Percentiles rank a stretch among this genome's conserved stretches.
These are phyloP conservation scores for Leptodirus hochenwartii DNA, from an alignment of 2,888 invertebrate species.

Conservation along the genomic window DNA sequence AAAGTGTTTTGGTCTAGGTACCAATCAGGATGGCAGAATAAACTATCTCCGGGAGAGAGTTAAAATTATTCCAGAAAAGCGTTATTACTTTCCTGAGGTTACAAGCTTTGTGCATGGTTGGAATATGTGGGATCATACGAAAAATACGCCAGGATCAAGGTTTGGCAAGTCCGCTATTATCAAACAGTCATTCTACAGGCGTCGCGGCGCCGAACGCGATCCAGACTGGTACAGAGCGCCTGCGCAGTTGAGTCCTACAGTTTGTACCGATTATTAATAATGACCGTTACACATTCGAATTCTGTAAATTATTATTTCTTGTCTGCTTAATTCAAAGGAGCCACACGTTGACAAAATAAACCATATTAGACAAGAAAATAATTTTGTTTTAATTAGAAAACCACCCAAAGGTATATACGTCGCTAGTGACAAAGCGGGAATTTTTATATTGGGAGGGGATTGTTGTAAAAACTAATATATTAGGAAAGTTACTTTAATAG, in stretches of 20 bases:
- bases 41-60: conserved; percentile 31
- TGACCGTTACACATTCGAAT: conserved; percentile 10
- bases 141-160: conserved; percentile 21
- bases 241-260: conserved; percentile 22
- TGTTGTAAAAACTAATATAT: too few species aligned
- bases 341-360: too few species aligned
- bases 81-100: conserved; percentile 33
- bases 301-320: too few species aligned
- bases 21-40: conserved; percentile 29
- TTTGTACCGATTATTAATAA: conserved; percentile 19
- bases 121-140: conserved; percentile 31
- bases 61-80: conserved; percentile 34
- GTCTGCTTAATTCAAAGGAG: too few species aligned
- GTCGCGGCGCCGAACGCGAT: conserved; percentile 33
- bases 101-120: conserved; percentile 39
- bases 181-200: conserved; percentile 36
- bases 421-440: too few species aligned
- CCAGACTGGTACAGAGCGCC: conserved; percentile 35
- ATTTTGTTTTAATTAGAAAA: too few species aligned
- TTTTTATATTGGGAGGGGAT: too few species aligned
- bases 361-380: too few species aligned
- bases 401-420: too few species aligned
- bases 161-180: conserved; percentile 33
- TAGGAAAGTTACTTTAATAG: too few species aligned
- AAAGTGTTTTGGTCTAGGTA: conserved; percentile 11